Evolutionary conservation across 2,888 invertebrate species (phyloP).

Genomic region (Papilio elwesi): DNA sequence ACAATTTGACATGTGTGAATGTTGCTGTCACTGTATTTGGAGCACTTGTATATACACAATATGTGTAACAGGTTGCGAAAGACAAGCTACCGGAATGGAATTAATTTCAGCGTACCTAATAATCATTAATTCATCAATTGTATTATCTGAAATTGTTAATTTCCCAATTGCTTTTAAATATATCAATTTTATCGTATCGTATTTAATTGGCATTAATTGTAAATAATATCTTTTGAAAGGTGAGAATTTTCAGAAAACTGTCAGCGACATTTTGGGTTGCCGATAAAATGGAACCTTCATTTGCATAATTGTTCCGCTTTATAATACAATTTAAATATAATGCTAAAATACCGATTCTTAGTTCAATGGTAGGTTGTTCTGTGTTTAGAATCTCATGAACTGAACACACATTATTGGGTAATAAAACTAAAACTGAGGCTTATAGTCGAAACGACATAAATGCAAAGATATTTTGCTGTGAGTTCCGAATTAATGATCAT

Average conservation of each 20-base stretch:
- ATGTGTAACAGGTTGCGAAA: too few relatives aligned
- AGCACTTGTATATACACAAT: too few relatives aligned
- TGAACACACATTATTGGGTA: too few relatives aligned
- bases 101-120: too few relatives aligned
- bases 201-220: constrained; percentile 37
- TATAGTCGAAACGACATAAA: too few relatives aligned
- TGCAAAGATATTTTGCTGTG: too few relatives aligned
- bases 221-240: constrained; percentile 32
- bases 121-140: background rate
- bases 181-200: constrained; percentile 5
- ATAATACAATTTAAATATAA: constrained; percentile 18
- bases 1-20: too few relatives aligned
- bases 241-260: constrained; percentile 32
- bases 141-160: background rate
- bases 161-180: background rate
- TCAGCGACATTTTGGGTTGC: constrained; percentile 27
- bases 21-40: too few relatives aligned
- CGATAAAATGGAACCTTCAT: constrained; percentile 31
- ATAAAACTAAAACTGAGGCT: too few relatives aligned
- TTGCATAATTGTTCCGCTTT: constrained; percentile 29
- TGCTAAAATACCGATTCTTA: constrained; percentile 4
- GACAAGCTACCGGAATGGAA: too few relatives aligned
- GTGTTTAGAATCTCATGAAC: too few relatives aligned
- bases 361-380: background rate
- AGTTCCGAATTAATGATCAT: too few relatives aligned